phyloP scores from a whole-genome alignment of 1,140 invertebrate genomes.

The Temnothorax longispinosus region DNA sequence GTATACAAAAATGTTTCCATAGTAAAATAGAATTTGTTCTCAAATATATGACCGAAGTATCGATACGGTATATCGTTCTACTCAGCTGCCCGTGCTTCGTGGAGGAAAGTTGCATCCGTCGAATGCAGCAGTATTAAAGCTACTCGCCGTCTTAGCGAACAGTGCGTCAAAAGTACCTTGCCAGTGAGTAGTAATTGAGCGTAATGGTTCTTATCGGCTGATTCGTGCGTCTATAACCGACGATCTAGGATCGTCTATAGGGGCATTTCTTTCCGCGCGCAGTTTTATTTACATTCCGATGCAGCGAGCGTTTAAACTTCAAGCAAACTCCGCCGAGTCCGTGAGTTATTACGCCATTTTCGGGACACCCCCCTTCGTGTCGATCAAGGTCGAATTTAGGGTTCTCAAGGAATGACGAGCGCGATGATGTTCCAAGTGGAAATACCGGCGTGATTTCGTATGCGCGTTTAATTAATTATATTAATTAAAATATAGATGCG shows the following conservation, averaged over 20 bases:
- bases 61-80: not conserved
- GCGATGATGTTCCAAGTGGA: not conserved
- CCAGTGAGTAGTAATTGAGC: slow-evolving; percentile 58
- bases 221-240: slow-evolving; percentile 52
- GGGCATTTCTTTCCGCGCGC: not conserved
- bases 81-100: slow-evolving; percentile 38
- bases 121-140: slow-evolving; percentile 55
- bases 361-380: not conserved
- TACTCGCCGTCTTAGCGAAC: slow-evolving; percentile 45
- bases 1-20: not conserved
- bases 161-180: slow-evolving; percentile 59
- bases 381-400: slow-evolving; percentile 25
- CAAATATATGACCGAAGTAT: not conserved
- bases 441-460: not conserved
- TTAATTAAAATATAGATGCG: slow-evolving; percentile 52
- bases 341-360: slow-evolving; percentile 30
- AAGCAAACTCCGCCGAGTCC: slow-evolving; percentile 2
- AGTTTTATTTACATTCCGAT: slow-evolving; percentile 41
- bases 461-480: slow-evolving; percentile 39
- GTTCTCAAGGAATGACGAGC: not conserved
- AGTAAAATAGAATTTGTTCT: slow-evolving; percentile 20
- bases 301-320: slow-evolving; percentile 19
- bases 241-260: slow-evolving; percentile 32
- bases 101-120: slow-evolving; percentile 32
- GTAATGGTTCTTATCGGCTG: slow-evolving; percentile 58